phyloP scores from a whole-genome alignment of 2,113 vertebrate genomes.

The Cariama cristata region DNA sequence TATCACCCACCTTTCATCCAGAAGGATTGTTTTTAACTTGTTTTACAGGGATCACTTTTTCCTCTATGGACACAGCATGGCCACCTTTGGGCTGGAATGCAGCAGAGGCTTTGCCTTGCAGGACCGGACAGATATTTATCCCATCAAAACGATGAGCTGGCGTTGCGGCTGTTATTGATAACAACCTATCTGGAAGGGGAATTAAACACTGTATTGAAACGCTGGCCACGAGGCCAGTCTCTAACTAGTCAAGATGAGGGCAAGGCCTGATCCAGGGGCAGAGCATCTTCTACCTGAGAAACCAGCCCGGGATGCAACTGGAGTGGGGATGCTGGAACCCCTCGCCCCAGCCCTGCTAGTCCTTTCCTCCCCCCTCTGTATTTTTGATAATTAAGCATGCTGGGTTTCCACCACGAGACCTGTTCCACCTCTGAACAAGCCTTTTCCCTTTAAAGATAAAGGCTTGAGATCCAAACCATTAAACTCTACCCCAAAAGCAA shows the following conservation, averaged over 20 bases:
- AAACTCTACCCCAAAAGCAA: not conserved
- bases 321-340: not conserved
- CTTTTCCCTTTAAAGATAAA: not conserved
- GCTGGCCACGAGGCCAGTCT: not conserved
- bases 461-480: not conserved
- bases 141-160: not conserved
- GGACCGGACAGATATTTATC: not conserved
- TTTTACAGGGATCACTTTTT: not conserved
- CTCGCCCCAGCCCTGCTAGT: not conserved
- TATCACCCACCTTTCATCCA: not conserved
- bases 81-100: not conserved
- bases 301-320: not conserved
- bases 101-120: not conserved
- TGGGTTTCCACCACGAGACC: not conserved
- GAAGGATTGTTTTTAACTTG: not conserved
- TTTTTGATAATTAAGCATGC: not conserved
- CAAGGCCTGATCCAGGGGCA: not conserved
- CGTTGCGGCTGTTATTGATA: not conserved
- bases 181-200: not conserved
- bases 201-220: not conserved
- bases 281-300: rapidly evolving
- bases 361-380: rapidly evolving
- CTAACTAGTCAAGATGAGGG: not conserved
- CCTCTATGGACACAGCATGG: not conserved
- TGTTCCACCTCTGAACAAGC: not conserved